Conservation (phyloP, 1,140 invertebrate species). For the Mactra quadrangularis region DNA sequence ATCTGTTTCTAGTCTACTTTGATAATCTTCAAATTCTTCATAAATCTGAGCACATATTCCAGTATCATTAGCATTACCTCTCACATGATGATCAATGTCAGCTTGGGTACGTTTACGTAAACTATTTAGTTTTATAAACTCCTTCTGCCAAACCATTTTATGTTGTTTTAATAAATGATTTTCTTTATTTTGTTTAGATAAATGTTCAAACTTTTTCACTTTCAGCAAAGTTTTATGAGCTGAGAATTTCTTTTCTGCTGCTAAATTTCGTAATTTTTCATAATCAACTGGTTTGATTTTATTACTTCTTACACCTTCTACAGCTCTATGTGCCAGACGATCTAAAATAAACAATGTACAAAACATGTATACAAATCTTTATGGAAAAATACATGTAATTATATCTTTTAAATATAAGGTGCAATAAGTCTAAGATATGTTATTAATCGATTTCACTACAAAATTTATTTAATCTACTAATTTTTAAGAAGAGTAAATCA, state of each 20-base stretch:
- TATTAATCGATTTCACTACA: background rate
- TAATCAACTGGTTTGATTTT: slow-evolving; percentile 81
- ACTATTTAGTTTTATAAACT: slow-evolving; percentile 76
- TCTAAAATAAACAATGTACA: slow-evolving; percentile 66
- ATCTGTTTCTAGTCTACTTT: slow-evolving; percentile 67
- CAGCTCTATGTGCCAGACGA: slow-evolving; percentile 70
- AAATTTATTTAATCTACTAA: background rate
- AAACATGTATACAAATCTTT: background rate
- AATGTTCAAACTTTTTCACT: slow-evolving; percentile 79
- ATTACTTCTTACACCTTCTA: slow-evolving; percentile 78
- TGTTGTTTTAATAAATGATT: slow-evolving; percentile 79
- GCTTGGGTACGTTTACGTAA: slow-evolving; percentile 71
- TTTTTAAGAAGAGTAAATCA: background rate
- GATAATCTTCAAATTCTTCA: slow-evolving; percentile 77
- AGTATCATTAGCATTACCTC: slow-evolving; percentile 65
- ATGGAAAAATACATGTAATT: background rate
- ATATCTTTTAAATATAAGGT: background rate
- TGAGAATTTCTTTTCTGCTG: slow-evolving; percentile 77
- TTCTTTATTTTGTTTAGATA: slow-evolving; percentile 80
- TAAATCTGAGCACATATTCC: slow-evolving; percentile 72
- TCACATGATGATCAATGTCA: slow-evolving; percentile 75
- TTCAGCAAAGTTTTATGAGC: slow-evolving; percentile 78
- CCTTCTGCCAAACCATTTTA: slow-evolving; percentile 80
- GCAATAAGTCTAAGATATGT: background rate
- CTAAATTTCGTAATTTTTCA: slow-evolving; percentile 73